Percentiles rank a stretch among this genome's conserved stretches.
phyloP scores from a whole-genome alignment of 2,797 vertebrate species.

The Aplochiton taeniatus region DNA sequence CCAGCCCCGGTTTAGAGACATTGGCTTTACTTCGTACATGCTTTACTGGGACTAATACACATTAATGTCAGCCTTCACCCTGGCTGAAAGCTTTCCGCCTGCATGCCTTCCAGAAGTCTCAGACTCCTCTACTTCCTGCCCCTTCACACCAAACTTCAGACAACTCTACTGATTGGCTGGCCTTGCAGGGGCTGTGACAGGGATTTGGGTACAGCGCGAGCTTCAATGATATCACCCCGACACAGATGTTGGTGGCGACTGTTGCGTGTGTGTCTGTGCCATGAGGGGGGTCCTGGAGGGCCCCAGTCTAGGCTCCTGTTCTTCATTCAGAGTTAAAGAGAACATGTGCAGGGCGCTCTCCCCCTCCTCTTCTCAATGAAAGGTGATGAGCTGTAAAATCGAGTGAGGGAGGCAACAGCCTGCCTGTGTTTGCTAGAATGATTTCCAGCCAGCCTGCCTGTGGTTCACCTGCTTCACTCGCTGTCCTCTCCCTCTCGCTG shows the following conservation, averaged over 20 bases:
- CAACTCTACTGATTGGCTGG: slow-evolving; percentile 38
- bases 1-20: slow-evolving; percentile 33
- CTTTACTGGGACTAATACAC: neutral
- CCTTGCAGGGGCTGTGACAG: slow-evolving; percentile 35
- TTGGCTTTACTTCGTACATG: too few species aligned
- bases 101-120: slow-evolving; percentile 42
- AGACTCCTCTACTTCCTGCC: slow-evolving; percentile 40
- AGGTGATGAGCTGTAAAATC: slow-evolving; percentile 61
- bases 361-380: slow-evolving; percentile 43
- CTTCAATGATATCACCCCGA: slow-evolving; percentile 38
- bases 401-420: slow-evolving; percentile 29
- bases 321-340: slow-evolving; percentile 52
- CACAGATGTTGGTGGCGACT: slow-evolving; percentile 41
- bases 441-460: slow-evolving; percentile 38
- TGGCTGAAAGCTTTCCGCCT: slow-evolving; percentile 37
- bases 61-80: slow-evolving; percentile 10
- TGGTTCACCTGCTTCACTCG: slow-evolving; percentile 16
- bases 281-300: slow-evolving; percentile 39
- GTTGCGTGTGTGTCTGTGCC: slow-evolving; percentile 27
- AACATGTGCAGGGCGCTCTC: slow-evolving; percentile 43
- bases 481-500: slow-evolving; percentile 24
- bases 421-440: slow-evolving; percentile 35
- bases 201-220: slow-evolving; percentile 1
- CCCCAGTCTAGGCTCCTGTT: slow-evolving; percentile 38
- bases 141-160: slow-evolving; percentile 41